Percentiles rank a stretch among this genome's conserved stretches.
Conservation (phyloP, 2,888 invertebrate genomes). For the Oxyteleia sp. region DNA sequence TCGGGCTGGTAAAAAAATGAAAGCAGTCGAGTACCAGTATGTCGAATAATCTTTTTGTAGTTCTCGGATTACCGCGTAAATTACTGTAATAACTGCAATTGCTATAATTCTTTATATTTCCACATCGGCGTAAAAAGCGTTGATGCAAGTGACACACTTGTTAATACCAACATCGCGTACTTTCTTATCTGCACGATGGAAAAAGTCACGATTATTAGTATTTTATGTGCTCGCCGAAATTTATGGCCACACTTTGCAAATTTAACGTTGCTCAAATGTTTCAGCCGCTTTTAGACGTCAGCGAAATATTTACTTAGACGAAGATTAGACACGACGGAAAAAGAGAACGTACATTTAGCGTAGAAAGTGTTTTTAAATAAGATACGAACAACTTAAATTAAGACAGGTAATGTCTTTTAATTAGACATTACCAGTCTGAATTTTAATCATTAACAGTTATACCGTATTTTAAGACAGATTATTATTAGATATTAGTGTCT, state of each 20-base stretch:
- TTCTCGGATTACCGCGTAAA: slow-evolving; percentile 45
- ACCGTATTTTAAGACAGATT: no score
- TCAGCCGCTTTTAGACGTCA: no score
- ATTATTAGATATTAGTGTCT: no score
- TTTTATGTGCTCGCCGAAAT: slow-evolving; percentile 22
- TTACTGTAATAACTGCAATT: slow-evolving; percentile 55
- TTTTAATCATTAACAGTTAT: no score
- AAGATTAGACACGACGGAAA: no score
- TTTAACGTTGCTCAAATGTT: no score
- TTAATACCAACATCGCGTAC: slow-evolving; percentile 31
- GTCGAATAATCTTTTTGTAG: slow-evolving; percentile 58
- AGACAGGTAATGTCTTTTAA: no score
- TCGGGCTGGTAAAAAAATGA: slow-evolving; percentile 35
- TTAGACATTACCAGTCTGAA: no score
- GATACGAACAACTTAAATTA: no score
- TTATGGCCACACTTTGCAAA: neutral
- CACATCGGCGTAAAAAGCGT: slow-evolving; percentile 34
- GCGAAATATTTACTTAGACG: no score
- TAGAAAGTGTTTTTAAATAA: no score
- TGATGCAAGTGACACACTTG: slow-evolving; percentile 52
- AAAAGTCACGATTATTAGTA: slow-evolving; percentile 18
- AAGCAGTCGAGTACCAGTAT: slow-evolving; percentile 12
- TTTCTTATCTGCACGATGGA: slow-evolving; percentile 20
- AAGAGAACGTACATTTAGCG: no score
- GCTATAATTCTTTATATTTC: slow-evolving; percentile 53